Conservation (phyloP, 2,113 vertebrate genomes). For the Rhegmatorhina hoffmannsi region DNA sequence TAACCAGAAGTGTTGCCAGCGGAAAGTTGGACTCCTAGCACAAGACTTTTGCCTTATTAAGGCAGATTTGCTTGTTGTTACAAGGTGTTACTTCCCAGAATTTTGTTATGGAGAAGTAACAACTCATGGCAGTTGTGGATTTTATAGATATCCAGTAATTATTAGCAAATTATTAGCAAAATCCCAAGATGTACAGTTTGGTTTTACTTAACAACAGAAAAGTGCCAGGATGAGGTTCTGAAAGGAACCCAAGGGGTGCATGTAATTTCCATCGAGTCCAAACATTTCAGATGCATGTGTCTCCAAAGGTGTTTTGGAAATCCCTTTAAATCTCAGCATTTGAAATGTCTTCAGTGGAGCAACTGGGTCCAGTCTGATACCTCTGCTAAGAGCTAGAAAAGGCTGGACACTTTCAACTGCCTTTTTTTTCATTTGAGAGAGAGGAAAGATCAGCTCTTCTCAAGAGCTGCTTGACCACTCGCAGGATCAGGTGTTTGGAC, state of each 20-base stretch:
- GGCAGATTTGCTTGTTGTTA: conserved; percentile 30
- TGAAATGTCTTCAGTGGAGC: neutral
- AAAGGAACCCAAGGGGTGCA: neutral
- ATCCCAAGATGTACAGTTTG: neutral
- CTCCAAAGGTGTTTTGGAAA: neutral
- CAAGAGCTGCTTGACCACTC: neutral
- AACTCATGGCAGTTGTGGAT: neutral
- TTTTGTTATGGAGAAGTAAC: neutral
- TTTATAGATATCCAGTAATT: neutral
- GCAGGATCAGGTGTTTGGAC: neutral
- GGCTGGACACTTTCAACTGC: neutral
- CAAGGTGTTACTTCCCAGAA: conserved; percentile 40
- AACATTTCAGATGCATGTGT: neutral
- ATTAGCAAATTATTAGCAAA: neutral
- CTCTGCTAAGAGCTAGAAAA: neutral
- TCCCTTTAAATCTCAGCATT: neutral
- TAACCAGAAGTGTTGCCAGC: conserved; percentile 31
- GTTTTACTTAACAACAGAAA: neutral
- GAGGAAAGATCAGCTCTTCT: neutral
- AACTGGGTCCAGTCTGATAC: neutral
- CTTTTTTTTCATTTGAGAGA: neutral
- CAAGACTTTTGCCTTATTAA: conserved; percentile 30
- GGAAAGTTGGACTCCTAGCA: conserved; percentile 43
- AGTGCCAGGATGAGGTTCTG: neutral
- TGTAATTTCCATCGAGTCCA: accelerated